A percentile compares a stretch with the other conserved stretches of the same genome.
These are phyloP conservation scores for Homarus americanus DNA, from an alignment of 1,140 invertebrate genomes.

Conservation along the genomic window DNA sequence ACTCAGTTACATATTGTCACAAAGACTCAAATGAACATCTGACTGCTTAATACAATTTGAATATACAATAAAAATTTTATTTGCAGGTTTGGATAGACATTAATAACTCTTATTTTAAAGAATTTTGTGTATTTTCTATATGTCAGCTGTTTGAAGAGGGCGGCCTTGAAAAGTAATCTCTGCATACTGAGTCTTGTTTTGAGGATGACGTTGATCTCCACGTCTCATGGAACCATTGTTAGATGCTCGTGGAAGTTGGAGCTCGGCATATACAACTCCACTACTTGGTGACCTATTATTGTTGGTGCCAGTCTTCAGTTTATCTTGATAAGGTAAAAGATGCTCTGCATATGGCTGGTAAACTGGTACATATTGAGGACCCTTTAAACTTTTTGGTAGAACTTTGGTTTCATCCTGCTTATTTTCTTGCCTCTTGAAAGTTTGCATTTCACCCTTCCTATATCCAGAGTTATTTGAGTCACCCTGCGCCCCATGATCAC, in stretches of 20 bases:
- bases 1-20: no score
- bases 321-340: slow-evolving; percentile 2
- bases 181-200: slow-evolving; percentile 58
- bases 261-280: slow-evolving; percentile 75
- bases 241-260: slow-evolving; percentile 76
- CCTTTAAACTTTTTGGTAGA: slow-evolving; percentile 19
- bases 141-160: slow-evolving; percentile 53
- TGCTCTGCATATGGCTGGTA: slow-evolving; percentile 31
- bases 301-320: not conserved
- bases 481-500: slow-evolving; percentile 24
- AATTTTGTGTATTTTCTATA: slow-evolving; percentile 13
- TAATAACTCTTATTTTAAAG: not conserved
- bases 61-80: not conserved
- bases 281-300: slow-evolving; percentile 16
- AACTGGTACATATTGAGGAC: slow-evolving; percentile 56
- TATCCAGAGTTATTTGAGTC: not conserved
- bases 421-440: slow-evolving; percentile 43
- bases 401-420: slow-evolving; percentile 37
- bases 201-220: slow-evolving; percentile 15
- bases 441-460: slow-evolving; percentile 36
- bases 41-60: not conserved
- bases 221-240: slow-evolving; percentile 76
- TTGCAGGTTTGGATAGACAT: not conserved
- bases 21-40: no score
- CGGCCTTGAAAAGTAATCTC: slow-evolving; percentile 60